Evolutionary conservation across 2,113 vertebrate species (phyloP), one percentile per base, ranked within the genome.

Genomic region (Prolemur simus): DNA sequence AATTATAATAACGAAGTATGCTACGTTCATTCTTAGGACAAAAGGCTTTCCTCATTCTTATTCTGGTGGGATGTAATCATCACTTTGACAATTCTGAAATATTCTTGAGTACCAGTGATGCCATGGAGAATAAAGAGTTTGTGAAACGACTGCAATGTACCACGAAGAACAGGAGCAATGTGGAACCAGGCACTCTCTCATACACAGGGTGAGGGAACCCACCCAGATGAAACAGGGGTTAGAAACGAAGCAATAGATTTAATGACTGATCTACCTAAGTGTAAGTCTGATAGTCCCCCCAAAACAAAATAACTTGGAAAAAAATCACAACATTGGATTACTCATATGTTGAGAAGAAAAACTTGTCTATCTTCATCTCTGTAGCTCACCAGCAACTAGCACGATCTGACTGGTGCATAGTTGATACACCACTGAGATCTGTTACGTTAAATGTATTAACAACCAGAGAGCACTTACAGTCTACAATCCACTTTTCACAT

Each of bases 11-110:
- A 88, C 25, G 37, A 92, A 88, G 17, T 47, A 52, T 29, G 34
- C 21, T 54, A 47, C 23, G 4, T 54, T 94, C 49, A 90, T 34
- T 92, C 89, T 95, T 68, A 78, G 56, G 68, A 90, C 58, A n/a
- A 37, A 32, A 95, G 32, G n/a, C 32, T 91, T 88, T 88, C n/a
- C 83, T 91, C 80, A 95, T 83, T 96, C 68, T 93, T 83, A 80
- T 13, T 94, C 23, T 77, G 12, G 77, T 94, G 87, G 32, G 56
- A 52, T 95, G 68, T 74, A 63, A 91, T 73, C 45, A 89, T 78
- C n/a, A 80, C 12, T 73, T 85, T 17, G 56, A 87, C 6, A 71
- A 80, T 47, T 78, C 60, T 81, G 87, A 78, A 83, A 74, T 52
- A 63, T 83, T 56, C 66, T 34, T 47, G 60, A 80, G 74, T 25